Conservation (phyloP, 2,797 vertebrate species). For the Mormyrops attenuatus region DNA sequence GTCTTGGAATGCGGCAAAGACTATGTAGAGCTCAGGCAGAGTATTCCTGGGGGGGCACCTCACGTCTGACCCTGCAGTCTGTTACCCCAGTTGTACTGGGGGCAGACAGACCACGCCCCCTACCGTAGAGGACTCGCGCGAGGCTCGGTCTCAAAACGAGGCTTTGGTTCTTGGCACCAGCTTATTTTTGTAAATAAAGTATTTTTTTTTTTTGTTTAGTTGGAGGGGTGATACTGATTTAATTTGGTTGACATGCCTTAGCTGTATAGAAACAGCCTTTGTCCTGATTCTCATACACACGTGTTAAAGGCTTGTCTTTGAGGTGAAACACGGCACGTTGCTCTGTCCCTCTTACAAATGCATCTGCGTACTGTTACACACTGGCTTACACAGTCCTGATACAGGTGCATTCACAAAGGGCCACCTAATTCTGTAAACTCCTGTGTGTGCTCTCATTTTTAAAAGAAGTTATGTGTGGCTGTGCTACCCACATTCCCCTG, state of each 20-base stretch:
- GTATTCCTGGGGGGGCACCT: neutral
- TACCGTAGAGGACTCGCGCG: neutral
- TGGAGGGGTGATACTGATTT: conserved; percentile 6
- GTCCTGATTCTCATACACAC: neutral
- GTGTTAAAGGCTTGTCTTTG: neutral
- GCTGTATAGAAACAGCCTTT: conserved; percentile 33
- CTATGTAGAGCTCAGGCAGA: neutral
- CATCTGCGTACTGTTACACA: neutral
- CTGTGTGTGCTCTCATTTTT: neutral
- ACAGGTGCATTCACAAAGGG: neutral
- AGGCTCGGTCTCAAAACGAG: neutral
- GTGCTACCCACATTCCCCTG: neutral
- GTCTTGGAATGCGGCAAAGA: neutral
- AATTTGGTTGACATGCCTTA: conserved; percentile 38
- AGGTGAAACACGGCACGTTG: neutral
- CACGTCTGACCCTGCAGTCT: neutral
- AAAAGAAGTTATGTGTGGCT: neutral
- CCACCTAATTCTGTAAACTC: neutral
- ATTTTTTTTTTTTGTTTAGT: conserved; percentile 27
- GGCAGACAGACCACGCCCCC: neutral
- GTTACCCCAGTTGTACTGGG: neutral
- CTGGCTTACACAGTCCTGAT: neutral
- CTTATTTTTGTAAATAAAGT: conserved; percentile 38
- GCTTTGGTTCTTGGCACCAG: neutral
- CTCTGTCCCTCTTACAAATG: neutral